A percentile compares a stretch with the other conserved stretches of the same genome.
Evolutionary conservation across 2,888 invertebrate species (phyloP).

Genomic region (Elmis aenea): DNA sequence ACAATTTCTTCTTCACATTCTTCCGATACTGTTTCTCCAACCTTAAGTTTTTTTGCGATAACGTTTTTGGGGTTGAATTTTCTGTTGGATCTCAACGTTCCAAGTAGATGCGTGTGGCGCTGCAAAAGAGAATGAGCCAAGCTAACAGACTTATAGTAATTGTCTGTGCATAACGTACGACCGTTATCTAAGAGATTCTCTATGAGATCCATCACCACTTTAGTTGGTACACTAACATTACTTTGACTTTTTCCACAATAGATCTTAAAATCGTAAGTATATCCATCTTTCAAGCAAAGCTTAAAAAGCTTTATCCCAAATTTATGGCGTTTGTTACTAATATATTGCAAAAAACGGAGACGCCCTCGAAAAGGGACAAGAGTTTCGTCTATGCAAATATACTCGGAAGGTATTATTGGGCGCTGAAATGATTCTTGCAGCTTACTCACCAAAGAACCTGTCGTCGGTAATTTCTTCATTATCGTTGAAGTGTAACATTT

Average conservation of each 20-base stretch:
- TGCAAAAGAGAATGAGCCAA: constrained; percentile 3
- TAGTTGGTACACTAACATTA: constrained; percentile 16
- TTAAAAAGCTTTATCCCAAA: constrained; percentile 23
- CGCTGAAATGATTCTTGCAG: constrained; percentile 18
- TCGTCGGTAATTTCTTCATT: neutral
- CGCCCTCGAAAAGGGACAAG: constrained; percentile 20
- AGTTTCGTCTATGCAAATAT: constrained; percentile 23
- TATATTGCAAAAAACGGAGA: constrained; percentile 23
- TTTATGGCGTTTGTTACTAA: constrained; percentile 23
- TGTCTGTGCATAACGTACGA: constrained; percentile 17
- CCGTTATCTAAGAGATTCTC: constrained; percentile 19
- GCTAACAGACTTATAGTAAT: constrained; percentile 13
- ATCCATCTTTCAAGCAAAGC: constrained; percentile 19
- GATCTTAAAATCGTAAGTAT: constrained; percentile 19
- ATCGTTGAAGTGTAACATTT: constrained; percentile 5
- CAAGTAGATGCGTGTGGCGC: constrained; percentile 12
- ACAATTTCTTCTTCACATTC: constrained; percentile 11
- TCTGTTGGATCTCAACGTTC: constrained; percentile 3
- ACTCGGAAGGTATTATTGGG: constrained; percentile 9
- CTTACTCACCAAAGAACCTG: constrained; percentile 17
- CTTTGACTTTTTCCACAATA: constrained; percentile 17
- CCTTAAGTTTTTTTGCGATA: constrained; percentile 1
- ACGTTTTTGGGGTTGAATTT: constrained; percentile 4
- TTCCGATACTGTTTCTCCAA: constrained; percentile 5
- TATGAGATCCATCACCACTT: constrained; percentile 18